Percentiles rank a stretch among this genome's conserved stretches.
phyloP scores from a whole-genome alignment of 2,888 invertebrate species.

The Sialis lutaria region DNA sequence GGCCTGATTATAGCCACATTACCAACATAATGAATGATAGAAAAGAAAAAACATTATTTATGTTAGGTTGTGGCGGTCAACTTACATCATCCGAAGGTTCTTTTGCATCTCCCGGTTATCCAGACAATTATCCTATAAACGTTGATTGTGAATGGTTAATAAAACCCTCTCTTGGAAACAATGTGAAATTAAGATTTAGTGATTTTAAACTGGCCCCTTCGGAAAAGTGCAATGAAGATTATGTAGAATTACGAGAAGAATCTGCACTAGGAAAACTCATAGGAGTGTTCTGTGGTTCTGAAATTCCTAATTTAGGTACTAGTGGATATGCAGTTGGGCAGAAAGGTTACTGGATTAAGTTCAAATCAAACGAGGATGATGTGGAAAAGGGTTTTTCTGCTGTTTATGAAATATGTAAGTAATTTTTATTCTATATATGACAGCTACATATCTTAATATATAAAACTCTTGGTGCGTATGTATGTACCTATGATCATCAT shows the following conservation, averaged over 20 bases:
- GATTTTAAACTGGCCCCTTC: slow-evolving; percentile 51
- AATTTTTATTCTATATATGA: slow-evolving; percentile 3
- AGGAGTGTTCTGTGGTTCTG: slow-evolving; percentile 54
- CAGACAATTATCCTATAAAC: slow-evolving; percentile 48
- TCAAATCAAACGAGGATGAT: slow-evolving; percentile 43
- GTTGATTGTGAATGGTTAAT: slow-evolving; percentile 61
- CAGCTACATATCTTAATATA: background rate
- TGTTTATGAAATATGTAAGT: slow-evolving; percentile 45
- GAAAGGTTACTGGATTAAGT: slow-evolving; percentile 53
- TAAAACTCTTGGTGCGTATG: too few species aligned
- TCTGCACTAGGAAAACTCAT: slow-evolving; percentile 44
- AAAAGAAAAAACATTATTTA: too few species aligned
- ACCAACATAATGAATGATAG: background rate
- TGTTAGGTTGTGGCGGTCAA: slow-evolving; percentile 48
- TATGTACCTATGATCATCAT: too few species aligned
- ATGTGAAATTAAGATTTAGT: slow-evolving; percentile 44
- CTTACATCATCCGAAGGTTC: slow-evolving; percentile 38
- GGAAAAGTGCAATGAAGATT: slow-evolving; percentile 66
- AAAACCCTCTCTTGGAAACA: slow-evolving; percentile 52
- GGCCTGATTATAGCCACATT: too few species aligned
- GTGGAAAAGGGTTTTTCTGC: slow-evolving; percentile 57
- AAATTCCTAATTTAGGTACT: slow-evolving; percentile 40
- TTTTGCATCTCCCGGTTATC: slow-evolving; percentile 54
- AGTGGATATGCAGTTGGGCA: slow-evolving; percentile 19
- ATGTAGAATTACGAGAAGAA: slow-evolving; percentile 63